A percentile compares a stretch with the other conserved stretches of the same genome.
These are phyloP conservation scores for Proales similis DNA, from an alignment of 1,140 invertebrate genomes.

Conservation along the genomic window DNA sequence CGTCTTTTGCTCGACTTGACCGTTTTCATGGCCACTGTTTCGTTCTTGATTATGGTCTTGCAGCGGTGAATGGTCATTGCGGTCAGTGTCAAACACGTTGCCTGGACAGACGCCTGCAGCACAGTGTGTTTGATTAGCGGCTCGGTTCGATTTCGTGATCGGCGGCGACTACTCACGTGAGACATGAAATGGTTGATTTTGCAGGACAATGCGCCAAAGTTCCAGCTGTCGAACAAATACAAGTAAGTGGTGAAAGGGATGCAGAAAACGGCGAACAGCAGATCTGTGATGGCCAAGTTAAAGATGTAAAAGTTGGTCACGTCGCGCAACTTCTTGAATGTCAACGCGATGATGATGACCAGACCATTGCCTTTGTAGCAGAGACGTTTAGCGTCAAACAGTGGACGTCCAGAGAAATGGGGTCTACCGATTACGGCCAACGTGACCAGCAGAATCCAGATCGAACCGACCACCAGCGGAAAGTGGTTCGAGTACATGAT, in stretches of 20 bases:
- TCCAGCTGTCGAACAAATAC: conserved; percentile 28
- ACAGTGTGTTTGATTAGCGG: too few species aligned
- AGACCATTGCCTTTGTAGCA: conserved; percentile 10
- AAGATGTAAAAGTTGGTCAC: conserved; percentile 38
- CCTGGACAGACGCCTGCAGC: conserved; percentile 28
- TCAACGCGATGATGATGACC: conserved; percentile 27
- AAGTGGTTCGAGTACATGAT: too few species aligned
- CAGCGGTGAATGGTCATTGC: conserved; percentile 36
- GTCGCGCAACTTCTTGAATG: conserved; percentile 20
- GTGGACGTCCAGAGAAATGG: too few species aligned
- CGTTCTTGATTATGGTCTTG: conserved; percentile 31
- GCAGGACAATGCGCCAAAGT: conserved; percentile 20
- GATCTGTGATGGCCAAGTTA: conserved; percentile 36
- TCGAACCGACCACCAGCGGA: too few species aligned
- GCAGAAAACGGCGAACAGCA: conserved; percentile 19
- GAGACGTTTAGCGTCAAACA: too few species aligned
- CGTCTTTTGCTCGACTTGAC: conserved; percentile 11
- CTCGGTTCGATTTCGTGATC: too few species aligned
- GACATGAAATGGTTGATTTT: conserved; percentile 36
- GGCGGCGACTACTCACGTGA: too few species aligned
- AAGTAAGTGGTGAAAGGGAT: conserved; percentile 35
- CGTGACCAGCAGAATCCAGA: too few species aligned
- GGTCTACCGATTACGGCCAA: too few species aligned
- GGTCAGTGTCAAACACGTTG: conserved; percentile 28
- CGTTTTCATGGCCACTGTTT: conserved; percentile 1